Evolutionary conservation across 2,888 invertebrate species (phyloP).

Genomic region (Drosophila helvetica): DNA sequence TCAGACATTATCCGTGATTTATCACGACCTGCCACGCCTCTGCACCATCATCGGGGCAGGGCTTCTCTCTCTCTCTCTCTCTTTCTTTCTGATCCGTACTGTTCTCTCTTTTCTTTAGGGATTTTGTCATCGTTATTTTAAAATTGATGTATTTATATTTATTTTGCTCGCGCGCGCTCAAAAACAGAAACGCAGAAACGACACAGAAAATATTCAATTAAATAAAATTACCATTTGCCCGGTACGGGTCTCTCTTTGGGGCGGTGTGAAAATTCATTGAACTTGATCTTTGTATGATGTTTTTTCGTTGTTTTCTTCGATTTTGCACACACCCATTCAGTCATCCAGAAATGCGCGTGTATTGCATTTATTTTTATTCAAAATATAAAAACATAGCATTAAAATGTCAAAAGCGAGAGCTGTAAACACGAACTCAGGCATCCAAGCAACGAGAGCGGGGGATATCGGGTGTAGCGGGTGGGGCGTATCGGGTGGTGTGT

Average conservation of each 20-base stretch:
- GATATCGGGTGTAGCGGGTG: slow-evolving; percentile 11
- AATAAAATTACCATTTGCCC: slow-evolving; percentile 51
- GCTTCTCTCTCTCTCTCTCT: slow-evolving; percentile 30
- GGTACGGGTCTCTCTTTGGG: slow-evolving; percentile 53
- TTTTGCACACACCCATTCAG: slow-evolving; percentile 3
- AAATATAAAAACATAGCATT: slow-evolving; percentile 60
- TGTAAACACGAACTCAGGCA: slow-evolving; percentile 39
- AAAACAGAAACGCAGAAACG: slow-evolving; percentile 31
- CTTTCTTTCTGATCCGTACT: slow-evolving; percentile 37
- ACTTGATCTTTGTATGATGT: slow-evolving; percentile 72
- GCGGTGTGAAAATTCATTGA: slow-evolving; percentile 76
- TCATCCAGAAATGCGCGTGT: slow-evolving; percentile 45
- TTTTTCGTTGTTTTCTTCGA: slow-evolving; percentile 9
- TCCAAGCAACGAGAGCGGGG: slow-evolving; percentile 4
- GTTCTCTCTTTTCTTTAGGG: slow-evolving; percentile 42
- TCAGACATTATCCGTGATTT: slow-evolving; percentile 25
- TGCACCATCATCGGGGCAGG: neutral
- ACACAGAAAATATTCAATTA: slow-evolving; percentile 63
- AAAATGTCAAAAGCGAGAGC: slow-evolving; percentile 50
- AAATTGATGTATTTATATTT: slow-evolving; percentile 60
- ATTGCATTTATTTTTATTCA: slow-evolving; percentile 52
- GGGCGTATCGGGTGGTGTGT: neutral
- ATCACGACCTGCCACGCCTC: slow-evolving; percentile 31
- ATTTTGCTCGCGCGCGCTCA: slow-evolving; percentile 46
- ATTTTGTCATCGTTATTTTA: slow-evolving; percentile 83